phyloP scores from a whole-genome alignment of 1,140 invertebrate genomes.

The Helicorthomorpha holstii region DNA sequence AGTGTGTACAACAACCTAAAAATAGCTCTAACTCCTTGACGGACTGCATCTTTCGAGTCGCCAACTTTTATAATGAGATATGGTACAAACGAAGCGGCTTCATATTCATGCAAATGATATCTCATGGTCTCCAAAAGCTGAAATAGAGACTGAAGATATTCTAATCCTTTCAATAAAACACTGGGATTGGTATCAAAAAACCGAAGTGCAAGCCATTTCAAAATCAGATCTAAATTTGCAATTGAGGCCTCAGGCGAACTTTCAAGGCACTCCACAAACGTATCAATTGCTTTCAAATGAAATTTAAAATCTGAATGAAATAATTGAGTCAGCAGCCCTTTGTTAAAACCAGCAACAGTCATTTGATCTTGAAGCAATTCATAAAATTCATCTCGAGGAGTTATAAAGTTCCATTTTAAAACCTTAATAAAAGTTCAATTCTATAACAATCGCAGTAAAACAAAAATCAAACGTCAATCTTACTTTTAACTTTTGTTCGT shows the following conservation, averaged over 20 bases:
- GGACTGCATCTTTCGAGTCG: conserved; percentile 86
- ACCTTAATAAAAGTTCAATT: conserved; percentile 23
- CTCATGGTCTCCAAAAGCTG: conserved; percentile 54
- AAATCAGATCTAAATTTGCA: conserved; percentile 80
- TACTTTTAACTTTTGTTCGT: conserved; percentile 77
- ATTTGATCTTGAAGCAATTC: conserved; percentile 83
- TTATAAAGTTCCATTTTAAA: conserved; percentile 92
- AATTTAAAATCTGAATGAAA: conserved; percentile 92
- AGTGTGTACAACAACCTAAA: conserved; percentile 69
- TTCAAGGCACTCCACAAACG: conserved; percentile 51
- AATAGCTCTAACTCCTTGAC: conserved; percentile 67
- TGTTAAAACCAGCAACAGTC: conserved; percentile 68
- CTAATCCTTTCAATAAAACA: conserved; percentile 81
- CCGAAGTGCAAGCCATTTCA: conserved; percentile 89
- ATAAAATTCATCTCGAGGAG: conserved; percentile 81
- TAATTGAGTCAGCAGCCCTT: conserved; percentile 69
- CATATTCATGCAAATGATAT: conserved; percentile 73
- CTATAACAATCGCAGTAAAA: not conserved
- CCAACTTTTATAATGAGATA: conserved; percentile 85
- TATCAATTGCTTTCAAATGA: conserved; percentile 89
- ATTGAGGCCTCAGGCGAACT: conserved; percentile 59
- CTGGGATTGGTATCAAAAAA: conserved; percentile 98
- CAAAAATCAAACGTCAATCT: not conserved
- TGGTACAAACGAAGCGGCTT: conserved; percentile 85
- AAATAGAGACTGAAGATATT: conserved; percentile 75